Base-by-base conservation (phyloP, 2,888 invertebrate species). In the Microchrysa polita region DNA sequence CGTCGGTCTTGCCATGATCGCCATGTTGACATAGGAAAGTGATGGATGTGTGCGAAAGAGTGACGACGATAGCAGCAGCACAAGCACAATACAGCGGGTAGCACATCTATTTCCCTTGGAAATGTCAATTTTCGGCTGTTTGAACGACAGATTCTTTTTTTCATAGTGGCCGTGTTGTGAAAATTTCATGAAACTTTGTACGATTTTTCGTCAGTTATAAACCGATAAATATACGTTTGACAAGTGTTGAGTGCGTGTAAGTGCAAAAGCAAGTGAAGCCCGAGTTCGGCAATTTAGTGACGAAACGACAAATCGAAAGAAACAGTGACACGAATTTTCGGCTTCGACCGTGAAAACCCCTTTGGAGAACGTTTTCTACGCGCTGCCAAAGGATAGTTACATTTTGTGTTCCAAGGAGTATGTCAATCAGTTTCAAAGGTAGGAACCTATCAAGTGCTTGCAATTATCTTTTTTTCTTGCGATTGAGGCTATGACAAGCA, bases 341-440 rank as follows among this genome's bases (percentile, higher is more conserved):
- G 5, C 2, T 5, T n/a, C 10, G 48, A 4, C 48, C 48, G 48
- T n/a, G 48, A n/a, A n/a, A n/a, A 48, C 34, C 10, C 65, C 48
- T 65, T 65, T 65, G 65, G 65, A 65, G 48, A n/a, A 48, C 48
- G 48, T 48, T 7, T 48, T n/a, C 5, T 48, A 12, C n/a, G 44
- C 48, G 42, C 27, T n/a, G 44, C 48, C 65, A 48, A 65, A 65
- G 65, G 65, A 48, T 12, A 65, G 65, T 14, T 40, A 1, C n/a
- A 67, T n/a, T 55, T 73, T 40, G 57, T 73, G 20, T 67, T 57
- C 52, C 74, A 78, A 76, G 76, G 75, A 78, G 78, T 78, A 78
- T 78, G 78, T 75, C 74, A 78, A 78, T 77, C 76, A 69, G 78
- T 75, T 74, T 73, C 44, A 78, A 78, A 78, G 78, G 78, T 78